These are phyloP conservation scores for Ophion costatus DNA, from an alignment of 2,888 invertebrate genomes.

Conservation along the genomic window DNA sequence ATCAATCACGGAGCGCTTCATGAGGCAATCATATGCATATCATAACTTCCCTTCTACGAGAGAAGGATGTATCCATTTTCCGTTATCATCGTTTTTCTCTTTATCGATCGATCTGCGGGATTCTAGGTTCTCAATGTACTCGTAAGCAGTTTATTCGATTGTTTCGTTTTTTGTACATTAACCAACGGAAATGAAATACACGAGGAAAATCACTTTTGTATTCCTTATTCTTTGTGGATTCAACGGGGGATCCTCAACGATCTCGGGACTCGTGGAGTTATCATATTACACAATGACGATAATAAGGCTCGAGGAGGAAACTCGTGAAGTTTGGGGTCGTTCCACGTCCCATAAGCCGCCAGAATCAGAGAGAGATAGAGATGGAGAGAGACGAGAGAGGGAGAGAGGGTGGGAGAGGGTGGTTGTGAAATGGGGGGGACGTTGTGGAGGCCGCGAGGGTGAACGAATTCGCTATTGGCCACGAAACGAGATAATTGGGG, in stretches of 20 bases:
- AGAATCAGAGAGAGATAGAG: neutral
- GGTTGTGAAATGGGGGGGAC: conserved; percentile 50
- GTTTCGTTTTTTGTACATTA: conserved; percentile 1
- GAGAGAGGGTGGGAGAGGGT: conserved; percentile 34
- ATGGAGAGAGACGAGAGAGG: neutral
- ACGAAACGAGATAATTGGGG: conserved; percentile 67
- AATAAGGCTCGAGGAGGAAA: conserved; percentile 30
- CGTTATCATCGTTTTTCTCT: conserved; percentile 29
- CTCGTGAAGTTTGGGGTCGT: conserved; percentile 19
- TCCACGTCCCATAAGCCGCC: conserved; percentile 28
- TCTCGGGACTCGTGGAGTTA: conserved; percentile 20
- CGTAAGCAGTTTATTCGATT: neutral
- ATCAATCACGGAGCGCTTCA: conserved; percentile 56
- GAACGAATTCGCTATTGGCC: conserved; percentile 67
- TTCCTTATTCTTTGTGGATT: conserved; percentile 5
- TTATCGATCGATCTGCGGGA: neutral
- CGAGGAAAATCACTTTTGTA: neutral
- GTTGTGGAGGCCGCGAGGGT: conserved; percentile 47
- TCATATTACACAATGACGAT: conserved; percentile 35
- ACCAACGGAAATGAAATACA: neutral
- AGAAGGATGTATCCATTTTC: conserved; percentile 34
- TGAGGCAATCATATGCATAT: conserved; percentile 58
- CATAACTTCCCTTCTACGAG: conserved; percentile 27
- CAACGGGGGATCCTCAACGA: neutral
- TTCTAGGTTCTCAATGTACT: neutral